Base-by-base conservation (phyloP, 2,797 vertebrate species). In the Gymnothorax reevesii region DNA sequence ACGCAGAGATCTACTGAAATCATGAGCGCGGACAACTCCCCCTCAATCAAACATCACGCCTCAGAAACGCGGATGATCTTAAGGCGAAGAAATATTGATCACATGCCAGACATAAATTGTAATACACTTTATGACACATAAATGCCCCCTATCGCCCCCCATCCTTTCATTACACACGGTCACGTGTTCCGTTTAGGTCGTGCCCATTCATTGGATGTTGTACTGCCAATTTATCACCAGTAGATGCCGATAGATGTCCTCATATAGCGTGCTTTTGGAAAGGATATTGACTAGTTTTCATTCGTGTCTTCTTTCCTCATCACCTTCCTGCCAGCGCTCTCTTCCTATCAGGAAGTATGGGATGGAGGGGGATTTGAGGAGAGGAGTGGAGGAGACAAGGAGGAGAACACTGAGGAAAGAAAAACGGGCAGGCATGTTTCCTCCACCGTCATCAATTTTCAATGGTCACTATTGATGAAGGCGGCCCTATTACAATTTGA, bases 161-260 rank as follows among this genome's bases (percentile, higher is more conserved):
- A 17, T 33, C 2, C 7, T 25, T 15, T 33, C 25, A 25, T 3
- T 0, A 27, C 27, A 25, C 66, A 69, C 7, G 15, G 15, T 66
- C 62, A 66, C 15, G 62, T 20, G 62, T 27, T 69, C 8, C n/a
- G 82, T 59, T 62, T 20, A 20, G 13, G 60, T 62, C 20, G 60
- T 62, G 60, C 13, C 59, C 59, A 62, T 62, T 62, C 57, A 49
- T 84, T n/a, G 62, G 57, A 42, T 15, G 13, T 27, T 75, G 17
- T n/a, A 85, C 64, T 66, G 69, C 69, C 62, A 49, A 42, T 71
- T 27, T n/a, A 54, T 71, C n/a, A 86, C 62, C 85, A 83, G 17
- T 82, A 71, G 25, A 54, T 83, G 85, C 71, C 85, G 17, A 54
- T 25, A 64, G 60, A 86, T 49, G 73, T 15, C 27, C 33, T 52